A percentile compares a stretch with the other conserved stretches of the same genome.
Conservation (phyloP, 2,888 invertebrate species). For the Nebria salina region DNA sequence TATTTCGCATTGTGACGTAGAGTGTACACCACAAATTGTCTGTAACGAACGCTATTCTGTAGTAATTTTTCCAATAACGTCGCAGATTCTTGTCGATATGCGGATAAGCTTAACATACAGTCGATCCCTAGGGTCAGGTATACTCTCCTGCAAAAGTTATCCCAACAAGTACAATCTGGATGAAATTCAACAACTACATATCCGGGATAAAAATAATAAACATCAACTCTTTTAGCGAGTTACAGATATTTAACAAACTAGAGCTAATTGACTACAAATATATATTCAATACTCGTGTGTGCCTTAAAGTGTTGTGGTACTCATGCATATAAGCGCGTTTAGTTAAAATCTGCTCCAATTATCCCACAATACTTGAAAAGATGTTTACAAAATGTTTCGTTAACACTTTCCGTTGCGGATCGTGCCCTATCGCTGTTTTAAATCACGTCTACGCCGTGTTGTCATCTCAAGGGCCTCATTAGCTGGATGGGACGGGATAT, state of each 20-base stretch:
- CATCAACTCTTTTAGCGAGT: no score
- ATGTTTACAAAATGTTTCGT: neutral
- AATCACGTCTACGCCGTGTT: neutral
- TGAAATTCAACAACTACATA: neutral
- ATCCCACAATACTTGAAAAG: conserved; percentile 1
- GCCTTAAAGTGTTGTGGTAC: no score
- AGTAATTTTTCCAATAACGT: conserved; percentile 60
- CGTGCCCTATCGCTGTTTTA: neutral
- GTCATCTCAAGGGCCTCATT: neutral
- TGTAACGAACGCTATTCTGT: conserved; percentile 60
- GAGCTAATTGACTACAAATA: no score
- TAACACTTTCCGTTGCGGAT: neutral
- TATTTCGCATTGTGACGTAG: conserved; percentile 47
- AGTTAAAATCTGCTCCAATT: neutral
- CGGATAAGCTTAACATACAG: conserved; percentile 35
- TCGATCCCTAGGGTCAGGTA: neutral
- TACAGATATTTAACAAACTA: no score
- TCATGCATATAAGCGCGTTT: no score
- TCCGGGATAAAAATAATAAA: no score
- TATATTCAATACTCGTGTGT: no score
- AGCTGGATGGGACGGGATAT: neutral
- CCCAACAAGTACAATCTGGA: neutral
- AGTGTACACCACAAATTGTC: conserved; percentile 58
- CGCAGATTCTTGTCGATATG: conserved; percentile 56
- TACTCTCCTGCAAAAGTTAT: conserved; percentile 2